Conservation (phyloP, 2,797 vertebrate species). For the Platalea minor region DNA sequence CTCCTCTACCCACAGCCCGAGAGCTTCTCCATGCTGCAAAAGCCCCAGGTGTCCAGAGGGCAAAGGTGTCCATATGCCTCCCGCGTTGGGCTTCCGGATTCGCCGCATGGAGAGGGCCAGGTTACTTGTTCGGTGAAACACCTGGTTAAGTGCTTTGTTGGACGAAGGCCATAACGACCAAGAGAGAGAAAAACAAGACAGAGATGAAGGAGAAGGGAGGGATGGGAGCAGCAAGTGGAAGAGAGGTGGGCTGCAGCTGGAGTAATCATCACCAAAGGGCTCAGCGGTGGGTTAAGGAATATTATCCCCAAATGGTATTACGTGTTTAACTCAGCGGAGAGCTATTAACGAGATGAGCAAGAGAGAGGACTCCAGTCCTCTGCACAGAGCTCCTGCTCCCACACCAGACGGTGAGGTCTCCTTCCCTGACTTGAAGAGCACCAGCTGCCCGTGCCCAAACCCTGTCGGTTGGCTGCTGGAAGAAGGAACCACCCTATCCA, state of each 20-base stretch:
- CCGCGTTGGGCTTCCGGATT: fast-evolving
- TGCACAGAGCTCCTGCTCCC: not conserved
- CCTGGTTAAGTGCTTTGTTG: constrained; percentile 52
- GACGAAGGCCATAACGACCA: not conserved
- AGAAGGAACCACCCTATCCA: not conserved
- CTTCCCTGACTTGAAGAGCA: not conserved
- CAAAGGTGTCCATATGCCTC: constrained; percentile 32
- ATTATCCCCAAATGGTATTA: not conserved
- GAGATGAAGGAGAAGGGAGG: not conserved
- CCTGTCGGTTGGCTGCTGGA: not conserved
- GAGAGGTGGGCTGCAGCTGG: not conserved
- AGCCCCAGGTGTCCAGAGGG: not conserved
- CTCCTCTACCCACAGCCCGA: not conserved
- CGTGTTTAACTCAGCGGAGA: not conserved
- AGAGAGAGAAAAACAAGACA: not conserved
- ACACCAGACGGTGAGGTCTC: fast-evolving
- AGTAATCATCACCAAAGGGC: not conserved
- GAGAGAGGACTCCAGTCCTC: not conserved
- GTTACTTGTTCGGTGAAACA: not conserved
- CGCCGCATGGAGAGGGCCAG: fast-evolving
- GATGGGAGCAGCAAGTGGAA: not conserved
- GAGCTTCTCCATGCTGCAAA: fast-evolving
- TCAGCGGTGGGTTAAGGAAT: not conserved
- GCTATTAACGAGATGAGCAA: not conserved
- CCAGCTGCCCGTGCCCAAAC: not conserved